phyloP scores from a whole-genome alignment of 2,113 vertebrate genomes.

The Motacilla tschutschensis region DNA sequence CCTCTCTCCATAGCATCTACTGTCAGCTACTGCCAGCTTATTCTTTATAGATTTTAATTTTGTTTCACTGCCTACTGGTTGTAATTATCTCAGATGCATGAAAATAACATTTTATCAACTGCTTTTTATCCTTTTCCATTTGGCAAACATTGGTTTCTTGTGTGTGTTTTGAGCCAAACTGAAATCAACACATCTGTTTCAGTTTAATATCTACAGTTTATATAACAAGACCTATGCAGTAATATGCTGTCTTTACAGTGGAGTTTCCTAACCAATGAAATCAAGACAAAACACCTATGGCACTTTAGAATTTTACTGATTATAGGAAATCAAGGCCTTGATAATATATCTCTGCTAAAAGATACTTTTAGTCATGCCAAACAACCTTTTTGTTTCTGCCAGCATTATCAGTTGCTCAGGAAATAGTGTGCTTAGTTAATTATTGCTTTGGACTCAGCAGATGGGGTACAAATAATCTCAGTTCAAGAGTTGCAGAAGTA shows the following conservation, averaged over 20 bases:
- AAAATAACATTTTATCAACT: constrained; percentile 63
- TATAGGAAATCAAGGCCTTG: background rate
- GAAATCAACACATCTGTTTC: constrained; percentile 68
- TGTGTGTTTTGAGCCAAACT: constrained; percentile 54
- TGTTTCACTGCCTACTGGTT: constrained; percentile 53
- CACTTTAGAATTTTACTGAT: background rate
- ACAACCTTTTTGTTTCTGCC: background rate
- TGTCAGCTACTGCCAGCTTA: constrained; percentile 28
- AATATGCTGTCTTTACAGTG: constrained; percentile 22
- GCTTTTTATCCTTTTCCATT: constrained; percentile 57
- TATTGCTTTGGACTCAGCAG: constrained; percentile 17
- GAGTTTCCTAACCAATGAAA: constrained; percentile 16
- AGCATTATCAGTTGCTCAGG: constrained; percentile 2
- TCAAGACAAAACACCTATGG: constrained; percentile 11
- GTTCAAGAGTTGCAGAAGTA: background rate
- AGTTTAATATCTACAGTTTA: constrained; percentile 42
- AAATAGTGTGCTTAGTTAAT: constrained; percentile 20
- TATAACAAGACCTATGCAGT: constrained; percentile 20
- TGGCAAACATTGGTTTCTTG: constrained; percentile 49
- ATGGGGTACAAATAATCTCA: background rate
- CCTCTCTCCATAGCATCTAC: background rate
- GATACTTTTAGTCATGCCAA: background rate
- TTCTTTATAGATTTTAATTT: constrained; percentile 57
- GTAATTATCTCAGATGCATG: constrained; percentile 61
- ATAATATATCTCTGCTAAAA: constrained; percentile 3